Conservation (phyloP, 2,888 invertebrate genomes). For the Meloe dianella region DNA sequence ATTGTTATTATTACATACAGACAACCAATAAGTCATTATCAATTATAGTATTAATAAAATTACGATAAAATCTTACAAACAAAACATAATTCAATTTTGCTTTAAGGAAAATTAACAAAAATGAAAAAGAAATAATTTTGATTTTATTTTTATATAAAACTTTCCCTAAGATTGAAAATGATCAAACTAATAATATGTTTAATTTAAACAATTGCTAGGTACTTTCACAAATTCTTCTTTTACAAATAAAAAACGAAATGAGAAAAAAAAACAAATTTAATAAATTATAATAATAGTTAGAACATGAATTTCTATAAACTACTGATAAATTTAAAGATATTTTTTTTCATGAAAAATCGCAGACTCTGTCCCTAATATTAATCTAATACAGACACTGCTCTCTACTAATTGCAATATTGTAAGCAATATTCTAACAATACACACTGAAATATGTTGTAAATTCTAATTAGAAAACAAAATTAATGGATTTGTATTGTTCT, state of each 20-base stretch:
- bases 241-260: background rate
- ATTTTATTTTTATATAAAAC: conserved; percentile 27
- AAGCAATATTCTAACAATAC: conserved; percentile 3
- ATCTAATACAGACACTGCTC: conserved; percentile 11
- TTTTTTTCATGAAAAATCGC: background rate
- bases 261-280: conserved; percentile 23
- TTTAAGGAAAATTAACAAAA: conserved; percentile 18
- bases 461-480: background rate
- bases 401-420: background rate
- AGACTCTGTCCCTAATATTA: conserved; percentile 12
- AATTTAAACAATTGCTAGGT: conserved; percentile 29
- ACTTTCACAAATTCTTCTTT: conserved; percentile 28
- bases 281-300: conserved; percentile 25
- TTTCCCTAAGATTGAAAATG: conserved; percentile 31
- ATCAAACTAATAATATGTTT: conserved; percentile 28
- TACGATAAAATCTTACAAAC: conserved; percentile 3
- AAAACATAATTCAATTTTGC: conserved; percentile 6
- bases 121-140: background rate
- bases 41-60: background rate
- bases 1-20: conserved; percentile 20
- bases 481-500: background rate
- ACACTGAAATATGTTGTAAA: conserved; percentile 5
- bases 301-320: conserved; percentile 3
- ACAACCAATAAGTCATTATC: conserved; percentile 2
- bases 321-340: background rate